Conservation (phyloP, 2,888 invertebrate species). For the Clunio marinus region DNA sequence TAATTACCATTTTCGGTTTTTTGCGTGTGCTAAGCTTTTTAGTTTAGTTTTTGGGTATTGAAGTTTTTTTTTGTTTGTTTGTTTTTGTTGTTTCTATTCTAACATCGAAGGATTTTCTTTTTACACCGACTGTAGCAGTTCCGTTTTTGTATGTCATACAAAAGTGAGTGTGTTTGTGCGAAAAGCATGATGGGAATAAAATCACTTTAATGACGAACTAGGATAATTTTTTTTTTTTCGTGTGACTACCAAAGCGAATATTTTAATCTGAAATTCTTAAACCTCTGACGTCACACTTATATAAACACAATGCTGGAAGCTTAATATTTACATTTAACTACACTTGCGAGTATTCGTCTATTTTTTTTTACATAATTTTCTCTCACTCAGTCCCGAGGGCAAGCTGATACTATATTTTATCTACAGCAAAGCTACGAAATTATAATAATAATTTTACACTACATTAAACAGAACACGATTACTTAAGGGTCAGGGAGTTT, state of each 20-base stretch:
- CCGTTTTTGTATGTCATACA: not conserved
- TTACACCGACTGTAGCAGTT: not conserved
- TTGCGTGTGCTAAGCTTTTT: not conserved
- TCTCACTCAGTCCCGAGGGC: not conserved
- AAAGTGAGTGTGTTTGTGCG: not conserved
- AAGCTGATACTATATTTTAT: slow-evolving; percentile 14
- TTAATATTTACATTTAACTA: not conserved
- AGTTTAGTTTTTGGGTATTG: not conserved
- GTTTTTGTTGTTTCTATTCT: no score
- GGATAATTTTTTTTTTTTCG: not conserved
- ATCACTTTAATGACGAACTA: no score
- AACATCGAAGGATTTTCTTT: not conserved
- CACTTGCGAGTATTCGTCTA: not conserved
- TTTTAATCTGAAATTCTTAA: not conserved
- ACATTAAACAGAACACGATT: not conserved
- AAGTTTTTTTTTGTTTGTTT: not conserved
- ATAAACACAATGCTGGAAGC: not conserved
- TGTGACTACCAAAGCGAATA: not conserved
- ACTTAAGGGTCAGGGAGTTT: not conserved
- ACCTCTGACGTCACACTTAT: not conserved
- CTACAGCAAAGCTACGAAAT: not conserved
- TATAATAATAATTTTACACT: slow-evolving; percentile 5
- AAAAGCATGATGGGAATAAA: slow-evolving; percentile 5
- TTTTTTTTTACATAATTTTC: not conserved
- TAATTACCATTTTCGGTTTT: slow-evolving; percentile 3